These are phyloP conservation scores for Corythaixoides concolor DNA, from an alignment of 2,113 vertebrate species.

Conservation along the genomic window DNA sequence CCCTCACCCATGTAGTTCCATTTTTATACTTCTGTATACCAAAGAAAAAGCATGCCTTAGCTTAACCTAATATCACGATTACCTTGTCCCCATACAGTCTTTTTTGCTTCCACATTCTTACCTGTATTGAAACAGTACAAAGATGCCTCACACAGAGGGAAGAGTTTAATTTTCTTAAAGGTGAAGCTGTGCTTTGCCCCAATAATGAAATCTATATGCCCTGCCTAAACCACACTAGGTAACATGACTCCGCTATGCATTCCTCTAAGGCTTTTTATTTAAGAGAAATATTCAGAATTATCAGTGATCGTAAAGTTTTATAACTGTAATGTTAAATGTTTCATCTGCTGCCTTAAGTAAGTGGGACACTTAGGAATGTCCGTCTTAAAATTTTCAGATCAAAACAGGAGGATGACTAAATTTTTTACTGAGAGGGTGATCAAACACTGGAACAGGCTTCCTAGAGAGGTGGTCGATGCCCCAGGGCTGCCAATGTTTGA, in stretches of 20 bases:
- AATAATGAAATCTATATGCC: not conserved
- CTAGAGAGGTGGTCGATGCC: no score
- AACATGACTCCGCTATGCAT: not conserved
- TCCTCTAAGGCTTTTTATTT: not conserved
- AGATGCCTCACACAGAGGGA: not conserved
- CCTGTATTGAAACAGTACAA: not conserved
- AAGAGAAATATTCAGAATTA: not conserved
- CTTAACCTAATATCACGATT: not conserved
- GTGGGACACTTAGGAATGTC: not conserved
- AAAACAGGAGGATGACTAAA: not conserved
- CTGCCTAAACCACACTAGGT: not conserved
- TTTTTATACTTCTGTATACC: not conserved
- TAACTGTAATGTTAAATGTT: not conserved
- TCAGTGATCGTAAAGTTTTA: not conserved
- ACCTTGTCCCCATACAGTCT: no score
- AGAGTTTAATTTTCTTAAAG: not conserved
- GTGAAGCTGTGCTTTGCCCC: not conserved
- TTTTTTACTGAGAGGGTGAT: not conserved
- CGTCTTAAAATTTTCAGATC: not conserved
- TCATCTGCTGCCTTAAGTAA: not conserved
- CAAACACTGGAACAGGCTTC: no score
- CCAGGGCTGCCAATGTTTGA: no score
- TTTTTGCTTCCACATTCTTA: not conserved
- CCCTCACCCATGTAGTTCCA: not conserved
- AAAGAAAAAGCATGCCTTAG: not conserved